A percentile compares a stretch with the other conserved stretches of the same genome.
phyloP scores from a whole-genome alignment of 2,888 invertebrate species.

The Rhabditoides inermis region DNA sequence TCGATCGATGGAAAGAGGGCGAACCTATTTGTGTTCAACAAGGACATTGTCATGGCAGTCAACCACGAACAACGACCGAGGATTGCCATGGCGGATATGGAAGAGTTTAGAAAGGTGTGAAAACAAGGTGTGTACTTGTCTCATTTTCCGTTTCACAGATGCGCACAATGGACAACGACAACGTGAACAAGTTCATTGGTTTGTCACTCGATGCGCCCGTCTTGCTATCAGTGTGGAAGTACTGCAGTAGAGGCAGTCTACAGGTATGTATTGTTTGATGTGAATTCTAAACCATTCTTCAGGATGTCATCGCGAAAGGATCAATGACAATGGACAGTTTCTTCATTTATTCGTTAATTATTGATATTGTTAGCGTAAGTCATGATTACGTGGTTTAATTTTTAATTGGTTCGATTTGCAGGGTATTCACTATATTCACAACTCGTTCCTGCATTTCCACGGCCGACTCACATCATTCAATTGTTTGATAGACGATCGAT shows the following conservation, averaged over 20 bases:
- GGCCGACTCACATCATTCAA: conserved; percentile 24
- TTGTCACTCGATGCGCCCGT: conserved; percentile 24
- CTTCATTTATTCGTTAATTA: conserved; percentile 29
- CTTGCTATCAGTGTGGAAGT: conserved; percentile 31
- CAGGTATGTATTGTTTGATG: neutral
- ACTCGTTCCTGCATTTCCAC: conserved; percentile 19
- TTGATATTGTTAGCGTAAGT: conserved; percentile 24
- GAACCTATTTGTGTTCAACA: too few species aligned
- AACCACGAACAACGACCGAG: too few species aligned
- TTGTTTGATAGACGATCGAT: conserved; percentile 33
- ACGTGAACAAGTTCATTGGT: conserved; percentile 30
- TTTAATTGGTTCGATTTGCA: conserved; percentile 5
- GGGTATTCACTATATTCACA: conserved; percentile 28
- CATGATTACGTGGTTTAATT: neutral
- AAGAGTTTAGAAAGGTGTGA: too few species aligned
- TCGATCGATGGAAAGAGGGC: too few species aligned
- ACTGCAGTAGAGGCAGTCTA: conserved; percentile 13
- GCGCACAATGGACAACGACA: conserved; percentile 30
- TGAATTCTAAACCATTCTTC: neutral
- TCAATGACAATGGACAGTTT: conserved; percentile 30
- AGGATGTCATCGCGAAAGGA: conserved; percentile 26
- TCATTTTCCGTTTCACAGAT: conserved; percentile 14
- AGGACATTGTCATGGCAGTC: too few species aligned
- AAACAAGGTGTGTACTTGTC: too few species aligned
- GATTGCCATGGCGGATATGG: too few species aligned